phyloP scores from a whole-genome alignment of 2,113 vertebrate genomes.

The Todiramphus saurophagus region DNA sequence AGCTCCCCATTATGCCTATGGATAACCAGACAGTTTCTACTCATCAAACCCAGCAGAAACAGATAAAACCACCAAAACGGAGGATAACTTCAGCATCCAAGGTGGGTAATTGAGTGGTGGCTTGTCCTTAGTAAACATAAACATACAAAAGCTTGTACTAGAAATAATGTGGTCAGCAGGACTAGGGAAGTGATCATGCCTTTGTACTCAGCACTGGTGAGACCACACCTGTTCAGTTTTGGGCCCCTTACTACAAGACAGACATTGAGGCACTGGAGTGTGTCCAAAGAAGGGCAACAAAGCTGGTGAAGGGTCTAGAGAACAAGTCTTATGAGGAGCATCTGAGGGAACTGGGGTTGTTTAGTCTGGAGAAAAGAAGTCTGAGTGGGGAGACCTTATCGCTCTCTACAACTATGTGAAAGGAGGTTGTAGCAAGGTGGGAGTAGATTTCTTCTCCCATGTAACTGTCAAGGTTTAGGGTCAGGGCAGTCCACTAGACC shows the following conservation, averaged over 20 bases:
- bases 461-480: background rate
- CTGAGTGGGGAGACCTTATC: background rate
- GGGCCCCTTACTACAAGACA: background rate
- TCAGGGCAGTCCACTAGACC: no score
- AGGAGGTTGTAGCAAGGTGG: background rate
- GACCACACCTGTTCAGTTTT: background rate
- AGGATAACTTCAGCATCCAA: slow-evolving; percentile 85
- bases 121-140: background rate
- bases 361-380: background rate
- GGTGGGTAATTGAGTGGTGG: slow-evolving; percentile 61
- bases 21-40: slow-evolving; percentile 66
- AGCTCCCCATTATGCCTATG: no score
- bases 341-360: background rate
- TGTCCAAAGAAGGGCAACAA: background rate
- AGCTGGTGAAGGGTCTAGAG: background rate
- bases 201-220: background rate
- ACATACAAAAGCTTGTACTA: background rate
- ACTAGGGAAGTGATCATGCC: background rate
- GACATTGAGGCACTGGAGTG: fast-evolving
- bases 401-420: background rate
- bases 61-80: slow-evolving; percentile 86
- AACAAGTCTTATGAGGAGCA: fast-evolving
- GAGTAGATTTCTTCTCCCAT: fast-evolving
- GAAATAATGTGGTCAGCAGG: background rate
- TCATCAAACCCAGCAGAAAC: slow-evolving; percentile 82